Base-by-base conservation (phyloP, 2,797 vertebrate genomes). In the Phalanger gymnotis region DNA sequence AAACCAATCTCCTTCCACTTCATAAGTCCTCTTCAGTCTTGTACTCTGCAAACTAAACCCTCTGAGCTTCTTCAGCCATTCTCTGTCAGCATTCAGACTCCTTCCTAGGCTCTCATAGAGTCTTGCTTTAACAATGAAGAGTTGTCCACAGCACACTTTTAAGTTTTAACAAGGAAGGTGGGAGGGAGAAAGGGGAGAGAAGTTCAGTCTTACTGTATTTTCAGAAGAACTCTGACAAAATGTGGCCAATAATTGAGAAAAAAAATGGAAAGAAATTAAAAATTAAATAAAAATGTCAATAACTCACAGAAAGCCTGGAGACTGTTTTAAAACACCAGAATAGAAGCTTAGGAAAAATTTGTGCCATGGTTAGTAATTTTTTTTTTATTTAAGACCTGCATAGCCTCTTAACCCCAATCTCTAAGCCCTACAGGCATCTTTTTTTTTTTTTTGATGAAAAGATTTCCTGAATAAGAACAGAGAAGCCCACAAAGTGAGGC, bases 301-400 rank as follows among this genome's bases (percentile, higher is more conserved):
- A 34, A 53, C 5, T 0, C 61, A 51, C 3, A 30, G 47, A 58
- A 94, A 54, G n/a, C n/a, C 66, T 81, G 66, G 66, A 81, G n/a
- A 47, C n/a, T 25, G 25, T 81, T 55, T 53, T 40, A 61, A 92
- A 28, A 54, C 47, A 52, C 92, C 4, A 92, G 73, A 2, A 14
- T 92, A 54, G 94, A 95, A 92, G 91, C 51, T 31, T 2, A 22
- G 66, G 54, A 51, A 58, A 93, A 93, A 81, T 53, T 92, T 5
- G 11, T 40, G n/a, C 66, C 66, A 81, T 47, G n/a, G n/a, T 73
- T 81, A 81, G 22, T 47, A 47, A 40, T 22, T n/a, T 66, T n/a
- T 58, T 55, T 58, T 31, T 73, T 12, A 73, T 73, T 40, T 87
- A 3, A 87, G 40, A 81, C n/a, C n/a, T 81, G 22, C 40, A 87